phyloP scores from a whole-genome alignment of 2,113 vertebrate species.

The Melanerpes formicivorus region DNA sequence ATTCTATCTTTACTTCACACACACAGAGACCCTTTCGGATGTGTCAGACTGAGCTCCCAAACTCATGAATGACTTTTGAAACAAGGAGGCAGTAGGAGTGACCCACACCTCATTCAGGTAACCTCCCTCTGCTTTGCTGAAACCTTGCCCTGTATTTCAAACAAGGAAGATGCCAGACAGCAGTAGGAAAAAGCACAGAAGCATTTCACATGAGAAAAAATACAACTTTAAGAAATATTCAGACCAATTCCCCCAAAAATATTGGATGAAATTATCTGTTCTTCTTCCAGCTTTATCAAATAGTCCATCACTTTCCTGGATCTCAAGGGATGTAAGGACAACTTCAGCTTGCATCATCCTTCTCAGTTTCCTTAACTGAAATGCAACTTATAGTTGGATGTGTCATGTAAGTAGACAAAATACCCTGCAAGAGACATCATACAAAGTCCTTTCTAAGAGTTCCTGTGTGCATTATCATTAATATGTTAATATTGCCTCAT shows the following conservation, averaged over 20 bases:
- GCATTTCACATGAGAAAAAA: neutral
- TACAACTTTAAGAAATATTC: neutral
- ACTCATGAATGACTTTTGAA: neutral
- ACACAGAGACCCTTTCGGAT: neutral
- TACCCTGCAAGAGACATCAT: neutral
- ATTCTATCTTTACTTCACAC: neutral
- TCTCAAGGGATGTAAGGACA: neutral
- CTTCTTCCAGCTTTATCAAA: neutral
- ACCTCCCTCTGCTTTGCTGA: neutral
- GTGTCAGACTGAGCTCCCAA: neutral
- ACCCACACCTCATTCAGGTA: fast-evolving
- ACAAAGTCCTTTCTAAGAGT: neutral
- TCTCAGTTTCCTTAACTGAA: neutral
- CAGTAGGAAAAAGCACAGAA: neutral
- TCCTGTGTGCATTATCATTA: neutral
- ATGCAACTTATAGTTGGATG: neutral
- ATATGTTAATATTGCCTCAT: neutral
- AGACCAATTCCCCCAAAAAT: neutral
- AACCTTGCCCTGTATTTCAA: neutral
- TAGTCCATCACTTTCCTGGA: neutral
- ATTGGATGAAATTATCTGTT: neutral
- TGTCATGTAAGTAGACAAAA: neutral
- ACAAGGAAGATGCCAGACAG: neutral
- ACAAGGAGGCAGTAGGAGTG: neutral
- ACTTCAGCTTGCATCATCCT: neutral